phyloP scores from a whole-genome alignment of 2,113 vertebrate species.

The Puffinus mauretanicus region DNA sequence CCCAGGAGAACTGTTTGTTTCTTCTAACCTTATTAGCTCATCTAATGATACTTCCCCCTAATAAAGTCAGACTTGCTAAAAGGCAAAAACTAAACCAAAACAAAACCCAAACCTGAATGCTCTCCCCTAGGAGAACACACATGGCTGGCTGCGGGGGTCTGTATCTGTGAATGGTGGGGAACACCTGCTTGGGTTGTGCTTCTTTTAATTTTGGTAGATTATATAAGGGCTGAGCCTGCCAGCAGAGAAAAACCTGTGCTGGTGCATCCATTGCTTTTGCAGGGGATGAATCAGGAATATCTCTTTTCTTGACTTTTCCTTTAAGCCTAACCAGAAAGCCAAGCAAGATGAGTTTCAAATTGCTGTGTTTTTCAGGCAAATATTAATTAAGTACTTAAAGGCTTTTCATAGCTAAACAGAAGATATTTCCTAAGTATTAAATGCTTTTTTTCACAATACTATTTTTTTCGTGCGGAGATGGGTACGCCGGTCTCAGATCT shows the following conservation, averaged over 20 bases:
- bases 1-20: background rate
- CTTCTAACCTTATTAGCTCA: background rate
- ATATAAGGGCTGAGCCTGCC: background rate
- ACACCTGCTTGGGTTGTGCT: background rate
- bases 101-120: background rate
- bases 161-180: background rate
- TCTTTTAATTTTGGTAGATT: background rate
- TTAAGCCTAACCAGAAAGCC: background rate
- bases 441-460: background rate
- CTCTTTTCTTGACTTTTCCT: background rate
- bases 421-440: background rate
- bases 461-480: background rate
- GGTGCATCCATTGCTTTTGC: background rate
- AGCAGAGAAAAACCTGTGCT: background rate
- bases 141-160: background rate
- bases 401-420: background rate
- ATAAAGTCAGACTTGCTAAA: background rate
- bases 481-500: background rate
- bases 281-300: background rate
- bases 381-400: background rate
- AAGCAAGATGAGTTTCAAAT: background rate
- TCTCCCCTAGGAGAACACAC: background rate
- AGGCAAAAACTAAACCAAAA: background rate
- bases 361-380: background rate
- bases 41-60: background rate